Evolutionary conservation across 2,113 vertebrate genomes (phyloP).

Genomic region (Progne subis): DNA sequence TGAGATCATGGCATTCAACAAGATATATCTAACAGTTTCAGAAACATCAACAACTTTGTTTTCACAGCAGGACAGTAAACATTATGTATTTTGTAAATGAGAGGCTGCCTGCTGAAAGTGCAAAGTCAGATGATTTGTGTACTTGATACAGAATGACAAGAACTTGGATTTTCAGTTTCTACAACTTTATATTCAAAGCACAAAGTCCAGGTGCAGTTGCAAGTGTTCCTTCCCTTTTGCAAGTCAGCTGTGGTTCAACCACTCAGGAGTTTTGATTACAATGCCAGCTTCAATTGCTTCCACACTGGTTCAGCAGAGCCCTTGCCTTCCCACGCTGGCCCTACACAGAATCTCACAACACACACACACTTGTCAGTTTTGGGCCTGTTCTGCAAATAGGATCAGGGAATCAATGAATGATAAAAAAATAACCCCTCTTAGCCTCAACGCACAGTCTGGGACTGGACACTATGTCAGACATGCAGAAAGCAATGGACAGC

Average conservation of each 20-base stretch:
- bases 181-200: neutral
- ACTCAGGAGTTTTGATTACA: neutral
- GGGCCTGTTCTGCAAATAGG: neutral
- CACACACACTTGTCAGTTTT: neutral
- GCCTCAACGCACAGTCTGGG: neutral
- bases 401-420: neutral
- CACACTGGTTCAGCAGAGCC: neutral
- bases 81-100: neutral
- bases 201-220: neutral
- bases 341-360: neutral
- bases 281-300: neutral
- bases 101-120: neutral
- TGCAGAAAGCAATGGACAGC: neutral
- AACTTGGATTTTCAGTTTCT: neutral
- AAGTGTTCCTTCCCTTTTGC: neutral
- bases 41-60: neutral
- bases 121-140: neutral
- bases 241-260: neutral
- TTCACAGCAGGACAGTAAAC: neutral
- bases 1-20: neutral
- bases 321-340: neutral
- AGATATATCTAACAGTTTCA: conserved; percentile 1
- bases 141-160: neutral
- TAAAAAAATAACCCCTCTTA: neutral
- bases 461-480: neutral